Evolutionary conservation across 1,140 invertebrate species (phyloP), one percentile per base, ranked within the genome.

Genomic region (Drosophila littoralis): DNA sequence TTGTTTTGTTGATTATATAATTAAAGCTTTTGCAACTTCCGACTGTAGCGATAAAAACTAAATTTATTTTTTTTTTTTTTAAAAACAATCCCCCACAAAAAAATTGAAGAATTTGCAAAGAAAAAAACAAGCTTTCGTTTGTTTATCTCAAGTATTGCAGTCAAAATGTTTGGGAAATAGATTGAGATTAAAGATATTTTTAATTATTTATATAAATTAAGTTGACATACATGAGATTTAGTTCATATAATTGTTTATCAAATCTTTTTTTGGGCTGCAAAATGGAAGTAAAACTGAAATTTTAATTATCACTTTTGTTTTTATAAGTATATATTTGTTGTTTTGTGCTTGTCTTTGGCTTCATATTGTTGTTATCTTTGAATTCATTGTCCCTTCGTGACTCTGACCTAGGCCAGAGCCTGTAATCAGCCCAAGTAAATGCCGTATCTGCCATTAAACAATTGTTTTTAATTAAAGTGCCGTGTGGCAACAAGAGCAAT

Each of bases 371-470:
- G 54, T 42, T 32, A 52, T 28, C 50, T 35, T 13, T 5, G 13
- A 28, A 22, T 40, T 7, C 17, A 13, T 28, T 40, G 32, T 7
- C 64, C 46, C 28, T 59, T 33, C 9, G 9, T 63, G 59, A 61
- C 67, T 63, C 33, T 72, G 69, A 67, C 69, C 54, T 71, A 57
- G 61, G 52, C 9, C 36, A 36, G 36, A 65, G 35, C 8, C 54
- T 42, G 63, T 36, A 67, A 72, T 72, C 69, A 59, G 63, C 10
- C 35, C 13, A 38, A 71, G 63, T 58, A 38, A 66, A 40, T 12
- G 50, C 36, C 32, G 40, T 38, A 68, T 73, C 55, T 55, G 13
- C 33, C 72, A 80, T 77, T 73, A 65, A 82, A 78, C 59, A 69
- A 50, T 15, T 48, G 5, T 28, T 65, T 48, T 66, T 58, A 66